phyloP scores from a whole-genome alignment of 2,113 vertebrate species.

The Bungarus multicinctus region DNA sequence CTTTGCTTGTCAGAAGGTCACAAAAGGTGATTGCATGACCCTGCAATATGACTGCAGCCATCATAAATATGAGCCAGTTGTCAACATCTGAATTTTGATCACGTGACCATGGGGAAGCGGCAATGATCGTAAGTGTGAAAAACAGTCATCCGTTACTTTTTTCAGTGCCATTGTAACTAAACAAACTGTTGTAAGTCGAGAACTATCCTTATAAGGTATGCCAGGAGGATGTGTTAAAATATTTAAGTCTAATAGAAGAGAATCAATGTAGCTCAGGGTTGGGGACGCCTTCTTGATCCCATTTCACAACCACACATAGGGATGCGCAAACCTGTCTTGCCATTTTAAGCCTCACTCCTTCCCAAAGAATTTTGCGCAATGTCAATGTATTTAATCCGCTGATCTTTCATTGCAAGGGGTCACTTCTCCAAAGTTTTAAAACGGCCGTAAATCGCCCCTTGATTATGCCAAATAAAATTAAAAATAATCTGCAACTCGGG shows the following conservation, averaged over 20 bases:
- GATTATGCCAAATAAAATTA: background rate
- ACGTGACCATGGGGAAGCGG: no score
- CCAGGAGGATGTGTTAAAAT: background rate
- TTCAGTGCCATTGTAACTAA: background rate
- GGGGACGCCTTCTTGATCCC: background rate
- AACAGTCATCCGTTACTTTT: no score
- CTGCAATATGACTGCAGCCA: no score
- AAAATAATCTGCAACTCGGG: background rate
- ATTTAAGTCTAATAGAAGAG: background rate
- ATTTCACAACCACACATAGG: background rate
- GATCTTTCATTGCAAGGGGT: background rate
- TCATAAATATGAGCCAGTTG: no score
- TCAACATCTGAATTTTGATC: no score
- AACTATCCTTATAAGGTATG: background rate
- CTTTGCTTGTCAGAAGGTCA: no score
- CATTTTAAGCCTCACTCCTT: background rate
- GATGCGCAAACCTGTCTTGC: background rate
- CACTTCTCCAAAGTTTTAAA: background rate
- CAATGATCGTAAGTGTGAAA: no score
- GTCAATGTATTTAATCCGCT: background rate
- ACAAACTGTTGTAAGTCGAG: background rate
- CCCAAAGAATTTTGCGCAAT: background rate
- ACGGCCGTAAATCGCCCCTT: background rate
- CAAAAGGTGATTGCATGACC: no score
- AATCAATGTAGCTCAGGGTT: background rate